phyloP scores from a whole-genome alignment of 92 coral and sea anemone species.

The Umimayanthus chanpuru region DNA sequence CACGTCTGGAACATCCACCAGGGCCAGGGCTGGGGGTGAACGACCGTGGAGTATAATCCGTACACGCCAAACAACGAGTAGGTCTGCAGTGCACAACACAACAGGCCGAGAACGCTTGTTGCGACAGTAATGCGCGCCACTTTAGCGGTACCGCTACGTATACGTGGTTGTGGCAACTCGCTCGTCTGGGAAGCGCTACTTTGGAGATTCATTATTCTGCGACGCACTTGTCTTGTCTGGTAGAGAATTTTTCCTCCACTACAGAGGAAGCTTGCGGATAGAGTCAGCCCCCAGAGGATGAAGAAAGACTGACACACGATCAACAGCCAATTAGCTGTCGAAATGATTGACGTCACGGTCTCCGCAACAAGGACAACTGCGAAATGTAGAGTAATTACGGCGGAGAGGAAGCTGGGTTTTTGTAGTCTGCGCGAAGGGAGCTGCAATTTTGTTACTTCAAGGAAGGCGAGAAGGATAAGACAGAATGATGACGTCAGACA shows the following conservation, averaged over 20 bases:
- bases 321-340: conserved; percentile 63
- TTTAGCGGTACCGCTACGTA: conserved; percentile 52
- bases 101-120: conserved; percentile 68
- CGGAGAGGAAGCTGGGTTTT: conserved; percentile 61
- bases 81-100: conserved; percentile 67
- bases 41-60: conserved; percentile 46
- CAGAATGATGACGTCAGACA: conserved; percentile 87
- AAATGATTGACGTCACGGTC: conserved; percentile 45
- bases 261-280: conserved; percentile 80
- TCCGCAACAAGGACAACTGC: conserved; percentile 72
- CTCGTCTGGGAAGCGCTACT: neutral
- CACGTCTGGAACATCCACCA: conserved; percentile 74
- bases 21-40: conserved; percentile 75
- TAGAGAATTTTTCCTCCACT: conserved; percentile 74
- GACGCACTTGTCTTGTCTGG: conserved; percentile 33
- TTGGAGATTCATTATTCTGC: conserved; percentile 34
- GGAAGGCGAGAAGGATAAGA: conserved; percentile 78
- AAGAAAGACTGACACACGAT: conserved; percentile 88
- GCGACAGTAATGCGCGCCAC: conserved; percentile 76
- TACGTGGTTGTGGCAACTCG: neutral
- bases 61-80: conserved; percentile 72
- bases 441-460: conserved; percentile 77
- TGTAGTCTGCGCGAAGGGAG: conserved; percentile 66
- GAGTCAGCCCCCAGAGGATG: conserved; percentile 74
- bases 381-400: conserved; percentile 70